These are phyloP conservation scores for Nephrotoma appendiculata DNA, from an alignment of 2,888 invertebrate species.

Conservation along the genomic window DNA sequence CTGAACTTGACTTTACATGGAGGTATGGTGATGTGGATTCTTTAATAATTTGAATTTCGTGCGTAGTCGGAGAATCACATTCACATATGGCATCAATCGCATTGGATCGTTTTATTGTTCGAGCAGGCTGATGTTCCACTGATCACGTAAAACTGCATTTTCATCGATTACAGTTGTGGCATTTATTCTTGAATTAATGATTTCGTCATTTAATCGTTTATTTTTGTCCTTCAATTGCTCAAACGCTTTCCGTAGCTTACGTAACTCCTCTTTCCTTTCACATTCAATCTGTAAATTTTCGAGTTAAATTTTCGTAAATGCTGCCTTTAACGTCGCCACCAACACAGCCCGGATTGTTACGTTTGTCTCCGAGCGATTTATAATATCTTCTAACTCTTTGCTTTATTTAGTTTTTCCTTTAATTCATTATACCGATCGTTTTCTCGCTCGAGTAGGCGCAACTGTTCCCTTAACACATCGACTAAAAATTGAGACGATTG, in stretches of 20 bases:
- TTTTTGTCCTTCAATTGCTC: background rate
- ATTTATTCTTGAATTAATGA: no score
- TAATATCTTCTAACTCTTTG: background rate
- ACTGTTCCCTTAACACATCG: background rate
- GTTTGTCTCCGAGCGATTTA: conserved; percentile 21
- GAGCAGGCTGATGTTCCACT: background rate
- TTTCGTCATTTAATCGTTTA: background rate
- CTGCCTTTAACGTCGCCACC: conserved; percentile 41
- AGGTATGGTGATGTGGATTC: conserved; percentile 44
- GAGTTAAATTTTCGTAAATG: background rate
- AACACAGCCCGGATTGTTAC: conserved; percentile 42
- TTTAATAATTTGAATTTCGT: conserved; percentile 24
- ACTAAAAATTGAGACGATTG: background rate
- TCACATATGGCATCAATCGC: background rate
- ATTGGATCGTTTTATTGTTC: background rate
- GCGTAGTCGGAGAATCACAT: background rate
- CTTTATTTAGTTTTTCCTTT: background rate
- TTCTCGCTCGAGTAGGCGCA: background rate
- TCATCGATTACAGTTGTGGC: no score
- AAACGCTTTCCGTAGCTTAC: background rate
- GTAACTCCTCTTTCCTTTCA: background rate
- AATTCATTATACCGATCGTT: background rate
- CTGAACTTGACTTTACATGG: conserved; percentile 38
- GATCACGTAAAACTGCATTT: background rate
- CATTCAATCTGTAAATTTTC: background rate